Base-by-base conservation (phyloP, 2,888 invertebrate genomes). In the Oscheius sp. region DNA sequence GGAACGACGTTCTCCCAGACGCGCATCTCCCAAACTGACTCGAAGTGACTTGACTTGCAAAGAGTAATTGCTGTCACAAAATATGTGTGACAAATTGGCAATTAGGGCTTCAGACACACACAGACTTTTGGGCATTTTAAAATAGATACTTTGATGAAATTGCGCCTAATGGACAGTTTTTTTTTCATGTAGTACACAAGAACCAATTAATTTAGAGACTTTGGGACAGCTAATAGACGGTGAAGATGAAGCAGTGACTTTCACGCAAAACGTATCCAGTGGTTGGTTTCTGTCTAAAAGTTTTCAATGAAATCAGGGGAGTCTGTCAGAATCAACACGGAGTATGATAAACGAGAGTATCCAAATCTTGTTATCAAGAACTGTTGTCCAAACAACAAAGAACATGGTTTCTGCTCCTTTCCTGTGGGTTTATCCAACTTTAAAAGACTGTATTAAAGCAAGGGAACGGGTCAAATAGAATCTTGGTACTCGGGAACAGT, bases 361-460 rank as follows among this genome's bases (percentile, higher is more conserved):
- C 75, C 75, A 13, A 70, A 76, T 37, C 50, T 80, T 47, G 50
- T 78, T 4, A 74, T 78, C 2, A 72, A 75, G 0, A 77, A 77
- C 21, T 80, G 80, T 47, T 76, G 47, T 63, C 80, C 80, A 1
- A 80, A 80, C 58, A 74, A 62, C 9, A 47, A 73, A 1, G 80
- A 80, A 42, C 80, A 80, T 60, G 80, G 78, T 37, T 76, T 74
- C 33, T 80, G 80, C 58, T 76, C 74, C 63, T 81, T 81, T 58
- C 70, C 70, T 29, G 74, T 73, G 4, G 13, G 53, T 53, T 42
- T 53, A 21, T 2, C 7, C 7, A 11, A n/a, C 13, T 37, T 37
- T 21, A 53, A n/a, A 53, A 53, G 2, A n/a, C 11, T 53, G n/a
- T 53, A 53, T 21, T 21, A 62, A 35, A 71, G 63, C 13, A n/a